Evolutionary conservation across 2,113 vertebrate species (phyloP).

Genomic region (Felis catus): F.catus_Fca126_mat1.0 CM031415.1:165924501-165925000

Average conservation of each 20-base stretch:
- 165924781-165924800: background rate
- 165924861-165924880: background rate
- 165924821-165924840: background rate
- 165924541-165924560: background rate
- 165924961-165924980: background rate
- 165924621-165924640: background rate
- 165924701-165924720: background rate
- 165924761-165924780: background rate
- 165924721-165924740: constrained; percentile 3
- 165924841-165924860: background rate
- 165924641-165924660: background rate
- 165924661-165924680: background rate
- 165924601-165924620: background rate
- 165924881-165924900: background rate
- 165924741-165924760: background rate
- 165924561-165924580: background rate
- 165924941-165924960: background rate
- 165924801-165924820: background rate
- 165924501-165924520: background rate
- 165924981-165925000: background rate
- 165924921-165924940: background rate
- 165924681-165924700: background rate
- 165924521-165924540: background rate
- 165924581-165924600: background rate
- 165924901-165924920: background rate